Evolutionary conservation across 2,113 vertebrate genomes (phyloP).

Genomic region (Alaudala cheleensis): DNA sequence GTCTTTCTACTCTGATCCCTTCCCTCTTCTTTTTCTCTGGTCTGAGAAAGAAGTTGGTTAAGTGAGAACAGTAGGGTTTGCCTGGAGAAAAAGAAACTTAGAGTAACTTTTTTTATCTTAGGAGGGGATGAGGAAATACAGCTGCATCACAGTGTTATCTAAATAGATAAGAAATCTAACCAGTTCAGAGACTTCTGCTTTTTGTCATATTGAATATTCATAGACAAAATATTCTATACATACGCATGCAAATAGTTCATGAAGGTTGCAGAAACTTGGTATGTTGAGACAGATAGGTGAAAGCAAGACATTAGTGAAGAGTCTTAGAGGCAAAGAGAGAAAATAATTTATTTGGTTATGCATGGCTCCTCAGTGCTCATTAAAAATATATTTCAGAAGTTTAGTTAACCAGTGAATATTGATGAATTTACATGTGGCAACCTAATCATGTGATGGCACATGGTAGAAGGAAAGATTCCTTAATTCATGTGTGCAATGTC

Average conservation of each 20-base stretch:
- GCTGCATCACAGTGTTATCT: neutral
- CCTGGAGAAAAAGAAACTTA: neutral
- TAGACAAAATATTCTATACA: neutral
- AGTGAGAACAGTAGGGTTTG: neutral
- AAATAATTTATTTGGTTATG: neutral
- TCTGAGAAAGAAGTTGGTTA: neutral
- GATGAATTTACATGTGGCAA: neutral
- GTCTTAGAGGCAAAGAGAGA: neutral
- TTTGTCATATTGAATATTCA: neutral
- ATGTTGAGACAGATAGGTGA: neutral
- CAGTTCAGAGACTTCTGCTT: neutral
- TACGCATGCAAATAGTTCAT: neutral
- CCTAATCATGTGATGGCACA: neutral
- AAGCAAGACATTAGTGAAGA: neutral
- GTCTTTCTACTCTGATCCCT: neutral
- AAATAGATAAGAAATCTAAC: neutral
- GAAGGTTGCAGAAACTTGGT: neutral
- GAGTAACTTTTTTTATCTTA: neutral
- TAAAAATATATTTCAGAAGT: neutral
- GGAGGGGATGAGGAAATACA: neutral
- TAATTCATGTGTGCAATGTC: neutral
- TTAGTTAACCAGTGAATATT: neutral
- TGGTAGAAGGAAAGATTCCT: neutral
- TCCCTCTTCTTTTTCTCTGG: neutral
- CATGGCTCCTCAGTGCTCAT: neutral